Base-by-base conservation (phyloP, 2,888 invertebrate genomes). In the Stenurella melanura region DNA sequence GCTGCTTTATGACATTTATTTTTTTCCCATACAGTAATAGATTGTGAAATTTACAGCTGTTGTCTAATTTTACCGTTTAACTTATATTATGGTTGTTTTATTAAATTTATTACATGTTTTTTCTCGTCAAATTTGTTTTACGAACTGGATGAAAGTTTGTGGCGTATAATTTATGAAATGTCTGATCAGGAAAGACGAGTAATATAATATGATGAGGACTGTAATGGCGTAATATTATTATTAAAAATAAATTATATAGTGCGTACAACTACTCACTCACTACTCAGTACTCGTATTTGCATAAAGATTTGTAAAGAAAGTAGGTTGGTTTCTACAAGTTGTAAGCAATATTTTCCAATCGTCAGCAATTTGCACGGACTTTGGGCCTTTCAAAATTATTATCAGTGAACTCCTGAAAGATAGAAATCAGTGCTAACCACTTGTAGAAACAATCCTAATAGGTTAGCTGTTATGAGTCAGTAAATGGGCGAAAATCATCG, bases 31-130 rank as follows among this genome's bases (percentile, higher is more conserved):
- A 63, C 63, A 61, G 63, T 61, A 61, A 73, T 68, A 76, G 73
- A 61, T 76, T 73, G 18, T 57, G 68, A 68, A 76, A 76, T 50
- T 73, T 76, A 66, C 69, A 68, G 63, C 68, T 73, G 71, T 76
- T 61, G 73, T 76, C 73, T 76, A 57, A 15, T 42, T 19, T 73
- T 68, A 75, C 60, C 42, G 60, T 73, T 73, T 70, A 21, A 19
- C 70, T 42, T 42, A 63, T 71, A 30, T 50, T 68, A 60, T 21
- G 57, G 26, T 70, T 19, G 58, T 58, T 58, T 11, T 58, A 19
- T 19, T 17, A 58, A 38, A 71, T 64, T 71, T 63, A 38, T 58
- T 58, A 58, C 56, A 10, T 66, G 56, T 38, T 74, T 38, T 58
- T 71, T 70, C 11, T n/a, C 63, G 69, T 69, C 63, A 56, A 61